Evolutionary conservation across 2,888 invertebrate genomes (phyloP), one percentile per base, ranked within the genome.

Genomic region (Diaphora mendica): DNA sequence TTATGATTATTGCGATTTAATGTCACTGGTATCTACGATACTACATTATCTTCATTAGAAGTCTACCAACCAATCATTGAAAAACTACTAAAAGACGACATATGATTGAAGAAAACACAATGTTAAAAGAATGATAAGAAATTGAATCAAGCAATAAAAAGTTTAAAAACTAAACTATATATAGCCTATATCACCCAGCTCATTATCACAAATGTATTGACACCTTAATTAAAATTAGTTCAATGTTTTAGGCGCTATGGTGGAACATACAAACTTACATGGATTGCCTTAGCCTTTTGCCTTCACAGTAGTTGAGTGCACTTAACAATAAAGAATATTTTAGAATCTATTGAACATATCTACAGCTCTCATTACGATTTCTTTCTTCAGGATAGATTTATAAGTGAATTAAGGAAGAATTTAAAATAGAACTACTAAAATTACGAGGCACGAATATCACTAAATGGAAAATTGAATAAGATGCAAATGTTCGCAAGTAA

Each of bases 1-100:
- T 30, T 62, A 30, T 17, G 30, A 62, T 62, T 62, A 62, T 62
- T 62, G 62, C 62, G 26, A 62, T 62, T 62, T 62, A 62, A 62
- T 62, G 17, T 62, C 62, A 62, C 15, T 30, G 15, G 4, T 62
- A 62, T 26, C 62, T 30, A 30, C 23, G 23, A 51, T 23, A 51
- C 51, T 51, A 51, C 51, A 62, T 30, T 62, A 62, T 62, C 62
- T 62, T 26, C 4, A 15, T 62, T 26, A 62, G 26, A 26, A 30
- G 17, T 15, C 26, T 26, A 62, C 59, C n/a, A 15, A 26, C 1
- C 2, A 30, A 30, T n/a, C 7, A 30, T 1, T 26, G 26, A 59
- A 3, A 62, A 17, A 62, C 26, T 30, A 5, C 26, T 30, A 62
- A 62, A 30, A 30, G 5, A 13, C 15, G 7, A 17, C 30, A 30